These are phyloP conservation scores for Monopterus albus DNA, from an alignment of 2,113 vertebrate genomes.

Conservation along the genomic window DNA sequence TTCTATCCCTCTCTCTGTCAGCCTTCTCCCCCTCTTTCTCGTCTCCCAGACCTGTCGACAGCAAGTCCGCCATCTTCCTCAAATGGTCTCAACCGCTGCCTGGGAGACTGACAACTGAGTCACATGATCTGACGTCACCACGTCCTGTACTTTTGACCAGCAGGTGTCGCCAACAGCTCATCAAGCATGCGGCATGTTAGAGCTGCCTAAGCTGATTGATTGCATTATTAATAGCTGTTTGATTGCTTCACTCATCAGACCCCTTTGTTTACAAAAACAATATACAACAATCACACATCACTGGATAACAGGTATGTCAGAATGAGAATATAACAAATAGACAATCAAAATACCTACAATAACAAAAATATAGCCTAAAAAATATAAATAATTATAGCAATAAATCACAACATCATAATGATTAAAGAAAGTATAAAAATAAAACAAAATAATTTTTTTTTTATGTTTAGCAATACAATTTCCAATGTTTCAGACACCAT, in stretches of 20 bases:
- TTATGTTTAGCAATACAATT: too few species aligned
- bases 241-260: neutral
- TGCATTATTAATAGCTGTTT: neutral
- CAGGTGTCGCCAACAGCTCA: slow-evolving; percentile 15
- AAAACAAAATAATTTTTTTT: too few species aligned
- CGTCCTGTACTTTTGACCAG: neutral
- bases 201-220: neutral
- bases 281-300: too few species aligned
- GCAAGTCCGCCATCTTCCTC: slow-evolving; percentile 86
- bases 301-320: too few species aligned
- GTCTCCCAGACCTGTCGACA: slow-evolving; percentile 77
- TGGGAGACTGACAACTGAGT: slow-evolving; percentile 62
- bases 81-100: slow-evolving; percentile 69
- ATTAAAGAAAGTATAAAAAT: too few species aligned
- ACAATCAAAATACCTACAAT: neutral
- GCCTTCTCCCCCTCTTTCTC: slow-evolving; percentile 82
- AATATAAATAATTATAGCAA: too few species aligned
- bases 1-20: slow-evolving; percentile 67
- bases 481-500: too few species aligned
- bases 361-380: neutral
- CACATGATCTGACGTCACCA: slow-evolving; percentile 65
- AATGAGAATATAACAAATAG: neutral
- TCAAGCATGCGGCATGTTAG: too few species aligned
- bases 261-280: neutral
- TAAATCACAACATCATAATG: too few species aligned